Percentiles rank a stretch among this genome's conserved stretches.
Evolutionary conservation across 2,888 invertebrate species (phyloP).

Genomic region (Lasioglossum vierecki): DNA sequence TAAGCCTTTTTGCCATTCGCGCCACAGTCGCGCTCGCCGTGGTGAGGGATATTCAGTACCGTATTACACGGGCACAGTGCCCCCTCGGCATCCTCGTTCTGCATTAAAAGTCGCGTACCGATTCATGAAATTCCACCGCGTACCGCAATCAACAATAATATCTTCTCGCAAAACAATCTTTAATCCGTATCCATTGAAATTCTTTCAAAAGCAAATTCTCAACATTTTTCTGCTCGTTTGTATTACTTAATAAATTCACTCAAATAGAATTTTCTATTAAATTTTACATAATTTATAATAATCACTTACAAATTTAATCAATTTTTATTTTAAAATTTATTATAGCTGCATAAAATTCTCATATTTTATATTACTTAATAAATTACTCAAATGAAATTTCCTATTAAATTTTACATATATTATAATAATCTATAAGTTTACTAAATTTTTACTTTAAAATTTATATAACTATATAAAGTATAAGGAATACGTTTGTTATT

Average conservation of each 20-base stretch:
- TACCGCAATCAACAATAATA: not conserved
- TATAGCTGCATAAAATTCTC: too few relatives aligned
- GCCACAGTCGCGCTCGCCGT: slow-evolving; percentile 64
- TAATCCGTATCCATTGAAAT: not conserved
- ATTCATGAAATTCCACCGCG: not conserved
- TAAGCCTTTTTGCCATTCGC: slow-evolving; percentile 81
- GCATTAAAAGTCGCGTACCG: not conserved
- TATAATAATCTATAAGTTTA: too few relatives aligned
- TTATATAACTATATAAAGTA: too few relatives aligned
- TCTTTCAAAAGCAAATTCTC: not conserved
- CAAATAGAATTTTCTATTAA: too few relatives aligned
- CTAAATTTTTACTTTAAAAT: too few relatives aligned
- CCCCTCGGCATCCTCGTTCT: slow-evolving; percentile 53
- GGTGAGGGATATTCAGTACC: slow-evolving; percentile 61
- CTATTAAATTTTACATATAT: too few relatives aligned
- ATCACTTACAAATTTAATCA: too few relatives aligned
- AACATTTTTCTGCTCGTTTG: not conserved
- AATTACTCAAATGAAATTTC: too few relatives aligned
- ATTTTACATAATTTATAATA: too few relatives aligned
- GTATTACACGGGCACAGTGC: slow-evolving; percentile 52
- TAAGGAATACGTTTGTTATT: not conserved
- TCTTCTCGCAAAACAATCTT: not conserved
- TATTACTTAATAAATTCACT: too few relatives aligned
- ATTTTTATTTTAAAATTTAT: too few relatives aligned
- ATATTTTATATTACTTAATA: too few relatives aligned